Percentiles rank a stretch among this genome's conserved stretches.
Evolutionary conservation across 2,113 vertebrate genomes (phyloP).

Genomic region (Orcinus orca): DNA sequence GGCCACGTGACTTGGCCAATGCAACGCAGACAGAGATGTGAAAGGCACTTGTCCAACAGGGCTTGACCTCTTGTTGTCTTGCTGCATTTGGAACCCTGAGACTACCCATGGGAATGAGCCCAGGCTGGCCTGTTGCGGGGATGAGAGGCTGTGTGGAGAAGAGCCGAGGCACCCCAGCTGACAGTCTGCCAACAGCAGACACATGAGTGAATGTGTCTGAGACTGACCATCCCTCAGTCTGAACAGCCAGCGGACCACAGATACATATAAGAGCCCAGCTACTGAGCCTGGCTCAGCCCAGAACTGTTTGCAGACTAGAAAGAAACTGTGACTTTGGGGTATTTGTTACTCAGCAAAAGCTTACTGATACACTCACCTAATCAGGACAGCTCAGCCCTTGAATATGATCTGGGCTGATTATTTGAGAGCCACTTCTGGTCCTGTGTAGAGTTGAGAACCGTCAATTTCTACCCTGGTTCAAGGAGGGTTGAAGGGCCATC

Average conservation of each 20-base stretch:
- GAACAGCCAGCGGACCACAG: not conserved
- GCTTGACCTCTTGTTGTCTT: not conserved
- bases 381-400: not conserved
- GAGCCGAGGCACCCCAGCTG: not conserved
- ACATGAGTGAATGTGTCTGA: not conserved
- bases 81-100: not conserved
- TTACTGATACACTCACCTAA: not conserved
- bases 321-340: not conserved
- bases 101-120: not conserved
- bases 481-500: not conserved
- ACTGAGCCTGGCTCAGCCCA: not conserved
- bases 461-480: not conserved
- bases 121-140: not conserved
- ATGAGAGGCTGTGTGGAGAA: not conserved
- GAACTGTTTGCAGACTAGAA: not conserved
- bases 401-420: not conserved
- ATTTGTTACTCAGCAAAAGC: not conserved
- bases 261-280: not conserved
- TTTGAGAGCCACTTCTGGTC: not conserved
- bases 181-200: not conserved
- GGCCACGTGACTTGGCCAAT: accelerated
- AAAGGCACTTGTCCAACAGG: not conserved
- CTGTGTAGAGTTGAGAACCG: not conserved
- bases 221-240: not conserved
- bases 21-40: not conserved